Percentiles rank a stretch among this genome's conserved stretches.
These are phyloP conservation scores for Centruroides sculpturatus DNA, from an alignment of 1,140 invertebrate species.

Conservation along the genomic window DNA sequence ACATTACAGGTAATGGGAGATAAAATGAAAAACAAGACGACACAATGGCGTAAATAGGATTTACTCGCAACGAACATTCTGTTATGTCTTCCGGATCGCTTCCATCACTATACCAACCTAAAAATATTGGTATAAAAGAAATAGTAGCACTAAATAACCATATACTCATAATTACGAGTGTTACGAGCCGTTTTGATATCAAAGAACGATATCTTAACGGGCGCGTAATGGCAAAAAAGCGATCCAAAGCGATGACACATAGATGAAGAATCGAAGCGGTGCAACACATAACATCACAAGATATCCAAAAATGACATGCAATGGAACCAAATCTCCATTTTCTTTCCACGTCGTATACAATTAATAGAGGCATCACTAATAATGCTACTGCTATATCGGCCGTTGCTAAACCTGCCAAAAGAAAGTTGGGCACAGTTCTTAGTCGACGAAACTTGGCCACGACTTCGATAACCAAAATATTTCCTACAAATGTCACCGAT, in stretches of 20 bases:
- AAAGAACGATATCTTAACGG: conserved; percentile 77
- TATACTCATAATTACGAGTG: conserved; percentile 63
- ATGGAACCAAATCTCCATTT: conserved; percentile 69
- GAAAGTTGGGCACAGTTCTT: conserved; percentile 46
- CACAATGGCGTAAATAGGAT: conserved; percentile 53
- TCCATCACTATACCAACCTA: conserved; percentile 54
- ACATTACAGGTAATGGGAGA: conserved; percentile 74
- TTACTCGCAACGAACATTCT: conserved; percentile 31
- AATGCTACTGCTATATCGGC: conserved; percentile 57
- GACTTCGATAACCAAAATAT: conserved; percentile 68
- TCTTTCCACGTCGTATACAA: conserved; percentile 58
- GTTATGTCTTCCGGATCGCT: not conserved
- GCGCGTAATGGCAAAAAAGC: conserved; percentile 70
- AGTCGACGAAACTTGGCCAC: conserved; percentile 75
- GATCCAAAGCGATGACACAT: conserved; percentile 74
- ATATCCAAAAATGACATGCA: conserved; percentile 51
- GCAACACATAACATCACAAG: conserved; percentile 34
- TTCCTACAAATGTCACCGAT: conserved; percentile 54
- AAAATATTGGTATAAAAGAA: conserved; percentile 68
- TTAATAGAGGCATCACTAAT: conserved; percentile 53
- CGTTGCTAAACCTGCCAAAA: conserved; percentile 75
- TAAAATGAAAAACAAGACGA: conserved; percentile 76
- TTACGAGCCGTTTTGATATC: conserved; percentile 65
- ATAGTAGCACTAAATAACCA: conserved; percentile 79
- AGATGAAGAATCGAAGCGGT: conserved; percentile 85